phyloP scores from a whole-genome alignment of 2,113 vertebrate genomes.

The Falco punctatus region DNA sequence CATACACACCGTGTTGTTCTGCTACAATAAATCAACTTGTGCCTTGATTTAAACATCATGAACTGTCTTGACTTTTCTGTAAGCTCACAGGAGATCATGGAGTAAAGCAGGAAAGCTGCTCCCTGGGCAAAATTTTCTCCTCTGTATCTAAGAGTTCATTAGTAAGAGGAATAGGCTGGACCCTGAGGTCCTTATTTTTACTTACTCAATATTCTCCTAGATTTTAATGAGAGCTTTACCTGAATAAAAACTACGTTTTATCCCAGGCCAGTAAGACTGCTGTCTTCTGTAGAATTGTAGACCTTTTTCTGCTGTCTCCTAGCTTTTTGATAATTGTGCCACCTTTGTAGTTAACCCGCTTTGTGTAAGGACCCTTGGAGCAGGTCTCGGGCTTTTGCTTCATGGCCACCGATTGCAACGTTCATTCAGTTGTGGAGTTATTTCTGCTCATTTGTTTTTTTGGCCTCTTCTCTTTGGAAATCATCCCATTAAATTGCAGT shows the following conservation, averaged over 20 bases:
- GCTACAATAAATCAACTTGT: neutral
- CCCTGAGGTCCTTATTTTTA: slow-evolving; percentile 13
- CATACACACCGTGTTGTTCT: neutral
- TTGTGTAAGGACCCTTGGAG: neutral
- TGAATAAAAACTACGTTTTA: neutral
- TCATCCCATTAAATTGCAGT: neutral
- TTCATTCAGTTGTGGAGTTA: neutral
- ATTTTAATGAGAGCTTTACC: slow-evolving; percentile 38
- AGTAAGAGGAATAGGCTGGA: neutral
- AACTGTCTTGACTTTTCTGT: neutral
- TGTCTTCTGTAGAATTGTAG: neutral
- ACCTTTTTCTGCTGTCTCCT: neutral
- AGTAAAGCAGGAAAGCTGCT: neutral
- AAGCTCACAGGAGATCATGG: neutral
- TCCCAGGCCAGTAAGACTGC: neutral
- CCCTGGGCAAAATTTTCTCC: neutral
- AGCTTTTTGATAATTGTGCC: neutral
- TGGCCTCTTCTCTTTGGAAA: neutral
- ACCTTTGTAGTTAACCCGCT: neutral
- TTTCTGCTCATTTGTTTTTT: neutral
- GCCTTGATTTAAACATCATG: neutral
- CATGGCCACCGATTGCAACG: neutral
- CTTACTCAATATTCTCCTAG: neutral
- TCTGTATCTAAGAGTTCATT: neutral
- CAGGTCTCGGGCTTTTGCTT: neutral